These are phyloP conservation scores for Smutsia gigantea DNA, from an alignment of 2,797 vertebrate genomes.

Conservation along the genomic window DNA sequence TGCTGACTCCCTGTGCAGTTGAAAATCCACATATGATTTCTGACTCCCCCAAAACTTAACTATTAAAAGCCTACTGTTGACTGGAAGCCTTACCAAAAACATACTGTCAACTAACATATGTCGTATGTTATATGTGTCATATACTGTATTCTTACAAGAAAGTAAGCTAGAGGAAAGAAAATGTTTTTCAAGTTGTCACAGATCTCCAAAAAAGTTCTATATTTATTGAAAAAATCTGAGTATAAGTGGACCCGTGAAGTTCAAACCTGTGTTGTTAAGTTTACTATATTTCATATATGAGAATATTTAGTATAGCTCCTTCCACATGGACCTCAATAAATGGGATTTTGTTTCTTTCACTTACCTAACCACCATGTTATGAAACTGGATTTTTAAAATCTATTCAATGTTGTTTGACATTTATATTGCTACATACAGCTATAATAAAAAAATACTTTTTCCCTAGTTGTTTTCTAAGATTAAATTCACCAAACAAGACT, in stretches of 20 bases:
- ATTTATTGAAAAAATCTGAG: too few relatives aligned
- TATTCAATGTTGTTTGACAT: neutral
- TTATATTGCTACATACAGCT: neutral
- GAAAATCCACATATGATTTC: too few relatives aligned
- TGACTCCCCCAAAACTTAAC: too few relatives aligned
- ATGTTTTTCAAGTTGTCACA: too few relatives aligned
- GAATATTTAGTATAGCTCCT: neutral
- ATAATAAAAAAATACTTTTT: neutral
- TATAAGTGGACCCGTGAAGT: too few relatives aligned
- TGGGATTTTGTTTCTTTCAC: neutral
- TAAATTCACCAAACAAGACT: neutral
- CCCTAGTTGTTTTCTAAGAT: neutral
- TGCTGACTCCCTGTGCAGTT: too few relatives aligned
- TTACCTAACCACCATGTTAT: neutral
- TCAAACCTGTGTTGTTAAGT: neutral
- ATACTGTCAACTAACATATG: too few relatives aligned
- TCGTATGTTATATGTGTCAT: neutral
- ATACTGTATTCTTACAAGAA: too few relatives aligned
- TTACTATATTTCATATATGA: neutral
- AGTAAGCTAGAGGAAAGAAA: too few relatives aligned
- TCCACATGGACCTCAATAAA: neutral
- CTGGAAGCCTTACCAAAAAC: too few relatives aligned
- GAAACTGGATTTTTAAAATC: neutral
- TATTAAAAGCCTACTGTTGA: too few relatives aligned
- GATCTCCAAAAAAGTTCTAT: too few relatives aligned